Evolutionary conservation across 1,140 invertebrate species (phyloP).

Genomic region (Neuroterus valhalla): DNA sequence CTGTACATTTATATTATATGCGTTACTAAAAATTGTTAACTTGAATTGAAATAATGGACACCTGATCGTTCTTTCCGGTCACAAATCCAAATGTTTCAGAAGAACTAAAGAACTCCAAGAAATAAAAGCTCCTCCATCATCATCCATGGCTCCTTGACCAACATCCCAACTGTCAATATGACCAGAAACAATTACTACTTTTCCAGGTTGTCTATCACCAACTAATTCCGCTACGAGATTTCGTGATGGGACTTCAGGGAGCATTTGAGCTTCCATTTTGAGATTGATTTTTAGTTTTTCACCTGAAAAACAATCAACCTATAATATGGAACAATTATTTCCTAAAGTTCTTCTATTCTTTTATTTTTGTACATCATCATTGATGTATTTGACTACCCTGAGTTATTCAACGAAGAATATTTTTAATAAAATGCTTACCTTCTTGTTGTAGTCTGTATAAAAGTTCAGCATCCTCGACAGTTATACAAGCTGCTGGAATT

Average conservation of each 20-base stretch:
- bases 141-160: slow-evolving; percentile 92
- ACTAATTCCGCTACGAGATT: slow-evolving; percentile 85
- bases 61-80: slow-evolving; percentile 83
- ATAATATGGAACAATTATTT: too few species aligned
- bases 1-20: too few species aligned
- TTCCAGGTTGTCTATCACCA: slow-evolving; percentile 77
- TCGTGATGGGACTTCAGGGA: slow-evolving; percentile 77
- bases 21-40: too few species aligned
- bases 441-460: slow-evolving; percentile 80
- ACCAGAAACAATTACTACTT: slow-evolving; percentile 87
- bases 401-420: too few species aligned
- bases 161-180: slow-evolving; percentile 94
- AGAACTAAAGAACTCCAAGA: slow-evolving; percentile 85
- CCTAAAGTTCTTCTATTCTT: too few species aligned
- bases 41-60: slow-evolving; percentile 43
- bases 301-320: too few species aligned
- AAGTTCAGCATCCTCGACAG: slow-evolving; percentile 87
- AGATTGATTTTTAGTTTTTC: slow-evolving; percentile 73
- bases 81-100: slow-evolving; percentile 81
- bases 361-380: too few species aligned
- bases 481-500: slow-evolving; percentile 88
- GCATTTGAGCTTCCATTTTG: slow-evolving; percentile 76
- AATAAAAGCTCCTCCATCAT: slow-evolving; percentile 88
- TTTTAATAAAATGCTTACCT: too few species aligned
- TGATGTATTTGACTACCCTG: too few species aligned